Base-by-base conservation (phyloP, 2,888 invertebrate genomes). In the Periphyllus acericola region DNA sequence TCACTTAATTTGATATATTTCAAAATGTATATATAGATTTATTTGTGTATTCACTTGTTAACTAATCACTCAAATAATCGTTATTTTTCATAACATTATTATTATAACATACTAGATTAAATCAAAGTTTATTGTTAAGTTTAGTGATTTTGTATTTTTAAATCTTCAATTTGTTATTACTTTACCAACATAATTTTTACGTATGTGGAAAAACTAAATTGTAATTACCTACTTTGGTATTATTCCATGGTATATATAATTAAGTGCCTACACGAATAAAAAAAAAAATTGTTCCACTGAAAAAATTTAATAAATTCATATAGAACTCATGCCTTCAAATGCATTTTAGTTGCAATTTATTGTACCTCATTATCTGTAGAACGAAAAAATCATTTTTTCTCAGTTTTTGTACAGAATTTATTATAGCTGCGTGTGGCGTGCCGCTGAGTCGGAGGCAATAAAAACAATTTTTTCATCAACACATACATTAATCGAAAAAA, bases 21-120 rank as follows among this genome's bases (percentile, higher is more conserved):
- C 17, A 82, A 82, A n/a, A 29, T 82, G 36, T 29, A 46, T 71
- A 71, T 46, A 32, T 21, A 46, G 32, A 66, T 71, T 14, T 32
- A 32, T 82, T 68, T 82, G 40, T 68, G 66, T 36, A 82, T 60
- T 82, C 82, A 82, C 82, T 82, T 82, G 82, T 82, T 82, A 82
- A 82, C 17, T 72, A 72, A 52, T 82, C 82, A 82, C 82, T 82
- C 17, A 72, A 72, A 82, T 72, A 52, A 82, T 82, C 25, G 82
- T 72, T 82, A 82, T 82, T 82, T 82, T 82, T 72, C 71, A 52
- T 52, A 52, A 71, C 25, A 71, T 46, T 14, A 46, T 46, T 46
- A 46, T 46, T 46, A 82, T 34, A n/a, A 17, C 21, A 71, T 68
- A 82, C 21, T 71, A 82, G 81, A 52, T 32, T 46, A 82, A 82